phyloP scores from a whole-genome alignment of 1,140 invertebrate genomes.

The Drosophila busckii region DNA sequence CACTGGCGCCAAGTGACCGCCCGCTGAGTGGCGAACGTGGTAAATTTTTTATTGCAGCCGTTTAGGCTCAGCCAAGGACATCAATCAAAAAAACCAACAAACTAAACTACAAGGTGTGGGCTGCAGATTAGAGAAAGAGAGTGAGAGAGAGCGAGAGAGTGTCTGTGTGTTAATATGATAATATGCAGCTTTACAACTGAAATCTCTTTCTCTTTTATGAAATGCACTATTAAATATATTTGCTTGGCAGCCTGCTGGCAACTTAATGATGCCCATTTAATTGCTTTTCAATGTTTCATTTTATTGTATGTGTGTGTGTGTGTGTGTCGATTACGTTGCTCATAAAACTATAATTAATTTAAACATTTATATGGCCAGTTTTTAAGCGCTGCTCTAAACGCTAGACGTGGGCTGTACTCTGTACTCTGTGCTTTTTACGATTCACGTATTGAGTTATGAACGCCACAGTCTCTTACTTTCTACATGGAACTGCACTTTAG shows the following conservation, averaged over 20 bases:
- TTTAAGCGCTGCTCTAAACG: slow-evolving; percentile 48
- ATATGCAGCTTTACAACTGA: slow-evolving; percentile 51
- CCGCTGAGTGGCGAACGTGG: slow-evolving; percentile 63
- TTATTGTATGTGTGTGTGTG: slow-evolving; percentile 25
- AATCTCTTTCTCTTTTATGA: slow-evolving; percentile 46
- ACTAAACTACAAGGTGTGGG: slow-evolving; percentile 24
- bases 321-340: slow-evolving; percentile 40
- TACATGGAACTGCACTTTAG: slow-evolving; percentile 37
- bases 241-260: slow-evolving; percentile 60
- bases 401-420: slow-evolving; percentile 12
- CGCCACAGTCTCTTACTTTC: slow-evolving; percentile 23
- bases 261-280: slow-evolving; percentile 63
- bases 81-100: slow-evolving; percentile 54
- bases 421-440: slow-evolving; percentile 5
- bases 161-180: slow-evolving; percentile 75
- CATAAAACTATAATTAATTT: slow-evolving; percentile 67
- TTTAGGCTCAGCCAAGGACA: slow-evolving; percentile 73
- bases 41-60: slow-evolving; percentile 75
- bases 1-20: slow-evolving; percentile 69
- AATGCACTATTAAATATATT: slow-evolving; percentile 73
- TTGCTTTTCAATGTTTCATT: slow-evolving; percentile 69
- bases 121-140: slow-evolving; percentile 8
- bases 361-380: slow-evolving; percentile 71
- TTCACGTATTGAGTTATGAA: slow-evolving; percentile 72
- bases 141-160: too few relatives aligned